Percentiles rank a stretch among this genome's conserved stretches.
Evolutionary conservation across 2,888 invertebrate species (phyloP).

Genomic region (Coenonympha arcania): DNA sequence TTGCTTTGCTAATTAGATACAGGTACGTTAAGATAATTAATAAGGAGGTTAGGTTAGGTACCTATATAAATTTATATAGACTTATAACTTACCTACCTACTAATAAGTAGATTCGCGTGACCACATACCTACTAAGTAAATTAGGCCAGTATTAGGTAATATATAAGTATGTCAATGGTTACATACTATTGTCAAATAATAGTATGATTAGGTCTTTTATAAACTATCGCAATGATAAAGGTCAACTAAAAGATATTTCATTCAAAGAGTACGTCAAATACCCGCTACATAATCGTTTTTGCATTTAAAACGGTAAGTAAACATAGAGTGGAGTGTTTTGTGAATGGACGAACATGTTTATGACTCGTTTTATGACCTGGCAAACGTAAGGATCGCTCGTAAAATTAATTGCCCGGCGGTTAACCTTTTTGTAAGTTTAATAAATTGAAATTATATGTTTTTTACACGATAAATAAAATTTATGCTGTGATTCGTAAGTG

Average conservation of each 20-base stretch:
- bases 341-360: constrained; percentile 69
- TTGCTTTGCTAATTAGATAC: too few species aligned
- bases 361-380: constrained; percentile 69
- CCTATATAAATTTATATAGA: too few species aligned
- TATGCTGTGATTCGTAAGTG: neutral
- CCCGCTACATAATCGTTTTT: constrained; percentile 59
- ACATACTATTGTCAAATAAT: too few species aligned
- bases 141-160: too few species aligned
- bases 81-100: too few species aligned
- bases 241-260: constrained; percentile 29
- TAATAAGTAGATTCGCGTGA: neutral
- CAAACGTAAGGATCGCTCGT: constrained; percentile 68
- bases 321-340: constrained; percentile 59
- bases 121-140: too few species aligned
- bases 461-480: neutral
- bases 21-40: too few species aligned
- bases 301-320: constrained; percentile 70
- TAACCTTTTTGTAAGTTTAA: constrained; percentile 27
- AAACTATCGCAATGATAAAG: too few species aligned
- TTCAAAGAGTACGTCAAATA: constrained; percentile 39
- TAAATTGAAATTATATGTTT: constrained; percentile 29
- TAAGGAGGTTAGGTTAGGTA: too few species aligned
- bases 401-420: constrained; percentile 62
- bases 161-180: too few species aligned
- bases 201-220: too few species aligned